A percentile compares a stretch with the other conserved stretches of the same genome.
Evolutionary conservation across 2,888 invertebrate genomes (phyloP).

Genomic region (Atrina japonica): DNA sequence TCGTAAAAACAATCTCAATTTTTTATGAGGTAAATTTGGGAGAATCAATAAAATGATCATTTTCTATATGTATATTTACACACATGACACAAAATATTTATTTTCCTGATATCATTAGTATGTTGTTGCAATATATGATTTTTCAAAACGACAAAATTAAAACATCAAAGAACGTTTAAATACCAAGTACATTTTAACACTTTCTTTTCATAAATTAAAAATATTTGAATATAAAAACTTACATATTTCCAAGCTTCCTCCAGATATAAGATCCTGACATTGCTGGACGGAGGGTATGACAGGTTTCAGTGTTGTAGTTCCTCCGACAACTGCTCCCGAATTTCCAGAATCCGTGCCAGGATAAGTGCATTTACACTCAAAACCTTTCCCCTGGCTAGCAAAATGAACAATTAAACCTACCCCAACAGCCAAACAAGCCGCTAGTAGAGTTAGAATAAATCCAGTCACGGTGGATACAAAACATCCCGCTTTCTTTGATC

Average conservation of each 20-base stretch:
- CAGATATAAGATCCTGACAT: slow-evolving; percentile 27
- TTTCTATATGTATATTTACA: too few species aligned
- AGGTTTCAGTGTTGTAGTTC: background rate
- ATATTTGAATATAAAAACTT: too few species aligned
- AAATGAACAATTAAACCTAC: slow-evolving; percentile 60
- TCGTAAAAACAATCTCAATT: too few species aligned
- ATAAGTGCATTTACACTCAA: slow-evolving; percentile 33
- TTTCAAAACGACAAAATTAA: too few species aligned
- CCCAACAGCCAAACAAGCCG: slow-evolving; percentile 50
- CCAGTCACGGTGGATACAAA: slow-evolving; percentile 41
- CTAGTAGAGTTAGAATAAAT: slow-evolving; percentile 50
- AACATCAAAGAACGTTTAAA: too few species aligned
- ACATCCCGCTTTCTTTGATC: slow-evolving; percentile 28
- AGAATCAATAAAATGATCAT: too few species aligned
- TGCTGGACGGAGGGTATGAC: slow-evolving; percentile 21
- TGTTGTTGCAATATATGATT: too few species aligned
- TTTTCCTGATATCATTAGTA: too few species aligned
- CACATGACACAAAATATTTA: too few species aligned
- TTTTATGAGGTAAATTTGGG: too few species aligned
- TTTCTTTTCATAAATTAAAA: too few species aligned
- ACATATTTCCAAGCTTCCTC: slow-evolving; percentile 36
- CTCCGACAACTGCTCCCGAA: slow-evolving; percentile 13
- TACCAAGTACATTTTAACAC: too few species aligned
- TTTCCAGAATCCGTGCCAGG: slow-evolving; percentile 7
- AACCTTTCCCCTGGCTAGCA: slow-evolving; percentile 80